Evolutionary conservation across 2,888 invertebrate species (phyloP).

Genomic region (Hedya salicella): DNA sequence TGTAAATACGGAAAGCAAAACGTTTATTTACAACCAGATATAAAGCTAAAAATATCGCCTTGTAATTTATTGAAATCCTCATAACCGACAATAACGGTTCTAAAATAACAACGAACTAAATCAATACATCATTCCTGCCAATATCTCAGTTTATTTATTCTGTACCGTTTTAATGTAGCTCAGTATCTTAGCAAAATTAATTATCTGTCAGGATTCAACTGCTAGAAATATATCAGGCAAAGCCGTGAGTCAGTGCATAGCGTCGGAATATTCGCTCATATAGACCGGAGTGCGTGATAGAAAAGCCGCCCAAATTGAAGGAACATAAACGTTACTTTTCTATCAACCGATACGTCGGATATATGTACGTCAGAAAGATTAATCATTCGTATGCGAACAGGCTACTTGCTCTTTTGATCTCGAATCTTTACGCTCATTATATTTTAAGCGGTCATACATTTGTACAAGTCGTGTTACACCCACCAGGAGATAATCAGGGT

Average conservation of each 20-base stretch:
- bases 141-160: conserved; percentile 32
- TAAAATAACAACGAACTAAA: conserved; percentile 33
- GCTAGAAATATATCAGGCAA: conserved; percentile 30
- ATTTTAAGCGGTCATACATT: conserved; percentile 12
- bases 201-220: conserved; percentile 21
- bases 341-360: neutral
- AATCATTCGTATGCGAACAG: neutral
- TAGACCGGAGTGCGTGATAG: neutral
- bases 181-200: conserved; percentile 35
- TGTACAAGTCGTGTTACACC: conserved; percentile 12
- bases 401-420: conserved; percentile 24
- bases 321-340: neutral
- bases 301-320: neutral
- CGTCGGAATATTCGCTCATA: neutral
- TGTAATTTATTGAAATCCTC: conserved; percentile 4
- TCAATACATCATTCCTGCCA: conserved; percentile 39
- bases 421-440: conserved; percentile 12
- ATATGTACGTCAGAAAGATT: neutral
- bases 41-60: conserved; percentile 7
- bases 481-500: conserved; percentile 1
- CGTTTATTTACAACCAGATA: neutral
- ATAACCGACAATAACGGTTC: conserved; percentile 10
- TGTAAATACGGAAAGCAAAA: conserved; percentile 25
- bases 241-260: conserved; percentile 18
- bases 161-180: conserved; percentile 23